phyloP scores from a whole-genome alignment of 2,888 invertebrate genomes.

The Polydrusus cervinus region DNA sequence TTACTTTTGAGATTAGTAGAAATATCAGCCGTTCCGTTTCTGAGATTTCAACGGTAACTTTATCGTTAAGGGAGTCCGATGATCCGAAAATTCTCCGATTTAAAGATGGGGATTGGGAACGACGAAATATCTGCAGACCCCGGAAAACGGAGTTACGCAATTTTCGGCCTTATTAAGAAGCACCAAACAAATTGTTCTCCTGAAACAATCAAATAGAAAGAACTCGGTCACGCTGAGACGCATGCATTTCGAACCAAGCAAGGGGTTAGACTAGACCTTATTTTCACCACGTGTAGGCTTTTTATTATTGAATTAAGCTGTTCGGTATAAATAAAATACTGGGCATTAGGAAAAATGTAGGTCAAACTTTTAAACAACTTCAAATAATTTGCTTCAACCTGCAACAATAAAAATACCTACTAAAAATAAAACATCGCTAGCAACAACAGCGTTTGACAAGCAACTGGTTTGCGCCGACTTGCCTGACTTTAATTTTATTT shows the following conservation, averaged over 20 bases:
- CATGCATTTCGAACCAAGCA: neutral
- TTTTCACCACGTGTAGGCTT: too few relatives aligned
- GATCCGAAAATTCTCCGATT: constrained; percentile 33
- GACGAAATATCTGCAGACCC: constrained; percentile 47
- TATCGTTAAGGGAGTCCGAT: neutral
- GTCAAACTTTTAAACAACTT: neutral
- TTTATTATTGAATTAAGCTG: neutral
- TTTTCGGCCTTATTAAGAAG: constrained; percentile 39
- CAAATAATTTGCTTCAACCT: neutral
- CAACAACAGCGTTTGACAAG: constrained; percentile 27
- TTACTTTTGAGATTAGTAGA: too few relatives aligned
- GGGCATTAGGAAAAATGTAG: constrained; percentile 8
- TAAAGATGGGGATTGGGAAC: constrained; percentile 35
- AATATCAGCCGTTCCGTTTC: neutral
- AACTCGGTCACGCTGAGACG: constrained; percentile 12
- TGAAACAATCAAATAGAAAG: constrained; percentile 9
- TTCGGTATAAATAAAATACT: neutral
- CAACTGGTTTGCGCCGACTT: constrained; percentile 15
- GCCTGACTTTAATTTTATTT: constrained; percentile 15
- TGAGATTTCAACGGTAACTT: constrained; percentile 2
- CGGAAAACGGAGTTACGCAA: constrained; percentile 45
- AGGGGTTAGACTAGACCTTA: neutral
- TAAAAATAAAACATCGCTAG: constrained; percentile 28
- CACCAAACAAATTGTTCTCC: constrained; percentile 26
- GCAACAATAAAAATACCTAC: constrained; percentile 16